Percentiles rank a stretch among this genome's conserved stretches.
phyloP scores from a whole-genome alignment of 1,140 invertebrate genomes.

The Odontomachus brunneus region DNA sequence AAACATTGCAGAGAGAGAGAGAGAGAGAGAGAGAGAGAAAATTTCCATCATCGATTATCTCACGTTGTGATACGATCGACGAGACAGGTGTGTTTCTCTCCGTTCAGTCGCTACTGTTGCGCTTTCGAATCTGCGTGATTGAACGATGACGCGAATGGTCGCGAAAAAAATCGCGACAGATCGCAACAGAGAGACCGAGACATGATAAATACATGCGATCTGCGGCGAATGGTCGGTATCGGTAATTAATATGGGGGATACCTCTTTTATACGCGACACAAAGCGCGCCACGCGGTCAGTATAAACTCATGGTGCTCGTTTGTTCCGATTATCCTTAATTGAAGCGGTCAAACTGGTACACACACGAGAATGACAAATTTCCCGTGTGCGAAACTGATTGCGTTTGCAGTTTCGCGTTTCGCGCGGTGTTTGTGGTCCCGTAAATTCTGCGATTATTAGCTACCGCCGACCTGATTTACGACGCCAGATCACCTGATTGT shows the following conservation, averaged over 20 bases:
- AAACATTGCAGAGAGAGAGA: too few species aligned
- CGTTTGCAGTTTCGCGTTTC: slow-evolving; percentile 48
- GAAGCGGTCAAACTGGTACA: slow-evolving; percentile 44
- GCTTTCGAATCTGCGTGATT: not conserved
- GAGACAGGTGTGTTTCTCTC: too few species aligned
- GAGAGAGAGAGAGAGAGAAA: too few species aligned
- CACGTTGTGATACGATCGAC: too few species aligned
- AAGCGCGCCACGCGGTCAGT: slow-evolving; percentile 12
- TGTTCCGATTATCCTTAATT: slow-evolving; percentile 59
- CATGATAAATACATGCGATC: not conserved
- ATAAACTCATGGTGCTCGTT: slow-evolving; percentile 38
- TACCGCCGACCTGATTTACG: slow-evolving; percentile 35
- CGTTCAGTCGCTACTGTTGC: too few species aligned
- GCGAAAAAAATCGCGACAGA: not conserved
- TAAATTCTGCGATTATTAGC: slow-evolving; percentile 58
- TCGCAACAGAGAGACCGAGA: not conserved
- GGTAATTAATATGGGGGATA: slow-evolving; percentile 28
- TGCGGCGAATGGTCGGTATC: slow-evolving; percentile 1
- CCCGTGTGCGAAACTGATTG: slow-evolving; percentile 45
- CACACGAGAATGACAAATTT: slow-evolving; percentile 59
- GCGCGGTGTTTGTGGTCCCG: slow-evolving; percentile 35
- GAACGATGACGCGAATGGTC: not conserved
- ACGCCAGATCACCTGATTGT: not conserved
- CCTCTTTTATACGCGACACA: slow-evolving; percentile 31
- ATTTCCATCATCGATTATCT: too few species aligned